Evolutionary conservation across 2,797 vertebrate species (phyloP).

Genomic region (Gymnocypris eckloni): DNA sequence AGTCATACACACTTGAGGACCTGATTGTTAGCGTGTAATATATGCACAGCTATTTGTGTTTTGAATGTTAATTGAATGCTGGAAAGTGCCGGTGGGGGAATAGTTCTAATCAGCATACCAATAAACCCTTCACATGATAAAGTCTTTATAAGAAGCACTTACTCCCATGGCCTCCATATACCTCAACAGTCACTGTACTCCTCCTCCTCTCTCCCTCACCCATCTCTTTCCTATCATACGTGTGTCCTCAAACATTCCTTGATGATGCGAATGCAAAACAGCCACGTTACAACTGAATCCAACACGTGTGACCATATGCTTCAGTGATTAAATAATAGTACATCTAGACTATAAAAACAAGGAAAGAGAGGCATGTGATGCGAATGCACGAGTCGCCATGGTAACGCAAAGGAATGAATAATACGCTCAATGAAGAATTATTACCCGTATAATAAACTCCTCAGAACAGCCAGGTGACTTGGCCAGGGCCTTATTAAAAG

Average conservation of each 20-base stretch:
- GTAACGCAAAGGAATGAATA: slow-evolving; percentile 45
- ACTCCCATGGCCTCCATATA: slow-evolving; percentile 66
- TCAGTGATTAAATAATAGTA: slow-evolving; percentile 24
- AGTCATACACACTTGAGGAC: slow-evolving; percentile 47
- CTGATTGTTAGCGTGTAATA: slow-evolving; percentile 60
- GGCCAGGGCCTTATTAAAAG: slow-evolving; percentile 40
- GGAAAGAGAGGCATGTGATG: slow-evolving; percentile 1
- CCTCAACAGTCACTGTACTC: slow-evolving; percentile 39
- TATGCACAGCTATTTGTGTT: slow-evolving; percentile 89
- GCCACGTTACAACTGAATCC: background rate
- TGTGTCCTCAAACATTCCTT: background rate
- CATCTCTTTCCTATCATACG: slow-evolving; percentile 23
- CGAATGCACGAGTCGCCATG: slow-evolving; percentile 27
- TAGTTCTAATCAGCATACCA: slow-evolving; percentile 91
- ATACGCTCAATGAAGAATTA: slow-evolving; percentile 50
- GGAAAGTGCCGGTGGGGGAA: slow-evolving; percentile 90
- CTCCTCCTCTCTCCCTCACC: slow-evolving; percentile 16
- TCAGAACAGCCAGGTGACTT: slow-evolving; percentile 44
- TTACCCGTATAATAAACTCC: slow-evolving; percentile 40
- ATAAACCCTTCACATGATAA: slow-evolving; percentile 88
- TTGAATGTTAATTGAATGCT: slow-evolving; percentile 94
- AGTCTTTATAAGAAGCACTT: slow-evolving; percentile 88
- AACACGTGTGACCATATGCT: slow-evolving; percentile 12
- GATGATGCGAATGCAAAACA: background rate
- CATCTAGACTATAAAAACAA: slow-evolving; percentile 32